Evolutionary conservation across 2,888 invertebrate genomes (phyloP).

Genomic region (Vannuccia rotundouncinata): DNA sequence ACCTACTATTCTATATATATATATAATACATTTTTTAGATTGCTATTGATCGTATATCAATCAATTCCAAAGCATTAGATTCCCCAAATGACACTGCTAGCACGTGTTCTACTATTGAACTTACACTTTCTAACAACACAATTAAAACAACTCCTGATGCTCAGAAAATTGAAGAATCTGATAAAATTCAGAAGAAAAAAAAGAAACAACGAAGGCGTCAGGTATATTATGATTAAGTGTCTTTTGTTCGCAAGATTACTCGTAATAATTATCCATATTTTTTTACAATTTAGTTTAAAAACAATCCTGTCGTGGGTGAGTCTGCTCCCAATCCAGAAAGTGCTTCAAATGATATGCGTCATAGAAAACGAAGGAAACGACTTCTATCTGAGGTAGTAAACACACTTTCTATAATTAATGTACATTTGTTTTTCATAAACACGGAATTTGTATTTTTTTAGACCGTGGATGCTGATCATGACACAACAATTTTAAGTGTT

Average conservation of each 20-base stretch:
- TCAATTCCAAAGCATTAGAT: not conserved
- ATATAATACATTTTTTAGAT: not conserved
- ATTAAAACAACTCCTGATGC: too few species aligned
- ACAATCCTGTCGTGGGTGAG: not conserved
- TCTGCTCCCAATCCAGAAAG: too few species aligned
- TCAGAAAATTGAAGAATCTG: too few species aligned
- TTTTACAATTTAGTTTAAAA: too few species aligned
- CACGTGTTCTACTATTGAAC: constrained; percentile 3
- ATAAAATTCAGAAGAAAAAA: too few species aligned
- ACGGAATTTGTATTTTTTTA: not conserved
- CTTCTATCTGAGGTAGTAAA: not conserved
- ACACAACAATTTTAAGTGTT: too few species aligned
- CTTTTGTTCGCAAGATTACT: not conserved
- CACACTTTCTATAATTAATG: too few species aligned
- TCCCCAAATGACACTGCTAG: not conserved
- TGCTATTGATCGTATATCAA: not conserved
- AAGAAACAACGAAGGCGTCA: too few species aligned
- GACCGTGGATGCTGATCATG: not conserved
- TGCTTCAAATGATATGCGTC: too few species aligned
- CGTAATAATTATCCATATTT: not conserved
- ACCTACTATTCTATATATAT: not conserved
- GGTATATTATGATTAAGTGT: not conserved
- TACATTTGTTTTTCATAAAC: not conserved
- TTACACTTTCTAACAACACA: too few species aligned
- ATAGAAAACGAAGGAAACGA: not conserved